Evolutionary conservation across 2,797 vertebrate species (phyloP).

Genomic region (Chelon labrosus): DNA sequence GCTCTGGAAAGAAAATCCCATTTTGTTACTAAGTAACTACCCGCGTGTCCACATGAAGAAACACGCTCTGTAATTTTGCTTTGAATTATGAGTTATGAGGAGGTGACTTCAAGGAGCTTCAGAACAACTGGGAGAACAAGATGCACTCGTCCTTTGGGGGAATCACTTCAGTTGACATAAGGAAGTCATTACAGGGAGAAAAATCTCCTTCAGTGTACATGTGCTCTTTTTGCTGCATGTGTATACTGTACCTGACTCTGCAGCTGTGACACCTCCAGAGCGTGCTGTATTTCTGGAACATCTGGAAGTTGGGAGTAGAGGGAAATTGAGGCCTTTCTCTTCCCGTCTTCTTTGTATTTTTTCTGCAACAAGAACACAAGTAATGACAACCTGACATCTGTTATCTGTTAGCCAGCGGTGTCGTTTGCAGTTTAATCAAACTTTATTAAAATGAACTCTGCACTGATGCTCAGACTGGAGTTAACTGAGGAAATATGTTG

Average conservation of each 20-base stretch:
- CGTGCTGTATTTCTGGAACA: constrained; percentile 74
- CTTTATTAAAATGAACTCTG: not conserved
- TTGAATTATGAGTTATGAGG: no score
- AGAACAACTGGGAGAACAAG: no score
- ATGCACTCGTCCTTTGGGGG: no score
- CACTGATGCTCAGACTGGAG: not conserved
- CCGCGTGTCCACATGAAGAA: no score
- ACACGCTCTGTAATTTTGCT: no score
- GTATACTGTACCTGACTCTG: constrained; percentile 73
- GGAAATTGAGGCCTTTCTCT: constrained; percentile 65
- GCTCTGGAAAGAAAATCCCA: no score
- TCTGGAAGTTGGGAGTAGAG: constrained; percentile 79
- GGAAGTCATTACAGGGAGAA: no score
- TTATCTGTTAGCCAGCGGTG: no score
- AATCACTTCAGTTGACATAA: no score
- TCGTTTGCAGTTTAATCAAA: no score
- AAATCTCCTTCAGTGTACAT: not conserved
- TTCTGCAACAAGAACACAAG: constrained; percentile 55
- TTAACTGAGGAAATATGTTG: constrained; percentile 21
- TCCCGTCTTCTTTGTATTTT: constrained; percentile 77
- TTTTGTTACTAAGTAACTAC: no score
- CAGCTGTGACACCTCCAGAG: constrained; percentile 73
- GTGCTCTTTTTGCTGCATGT: not conserved
- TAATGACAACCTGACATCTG: not conserved
- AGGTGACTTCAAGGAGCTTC: no score